These are phyloP conservation scores for Gallinago stenura DNA, from an alignment of 2,797 vertebrate species.

Conservation along the genomic window DNA sequence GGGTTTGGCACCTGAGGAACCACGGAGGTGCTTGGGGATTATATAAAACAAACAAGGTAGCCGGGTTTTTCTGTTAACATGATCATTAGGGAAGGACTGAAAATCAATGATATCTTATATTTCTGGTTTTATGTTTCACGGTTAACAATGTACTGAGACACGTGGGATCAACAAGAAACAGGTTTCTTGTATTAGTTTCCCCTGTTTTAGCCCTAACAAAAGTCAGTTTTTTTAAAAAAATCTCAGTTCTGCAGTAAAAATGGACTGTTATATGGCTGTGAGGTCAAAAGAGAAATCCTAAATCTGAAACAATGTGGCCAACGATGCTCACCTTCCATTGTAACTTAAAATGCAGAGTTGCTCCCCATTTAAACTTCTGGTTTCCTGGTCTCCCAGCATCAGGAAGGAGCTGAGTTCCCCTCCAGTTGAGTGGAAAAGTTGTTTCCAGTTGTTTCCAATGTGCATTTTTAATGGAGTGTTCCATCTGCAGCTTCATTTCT, in stretches of 20 bases:
- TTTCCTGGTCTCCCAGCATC: background rate
- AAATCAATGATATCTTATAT: slow-evolving; percentile 33
- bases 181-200: background rate
- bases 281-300: background rate
- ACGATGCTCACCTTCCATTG: background rate
- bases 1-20: slow-evolving; percentile 38
- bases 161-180: background rate
- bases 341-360: background rate
- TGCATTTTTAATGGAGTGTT: background rate
- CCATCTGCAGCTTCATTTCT: background rate
- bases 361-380: background rate
- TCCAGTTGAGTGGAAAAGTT: background rate
- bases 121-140: background rate
- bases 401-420: background rate
- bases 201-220: background rate
- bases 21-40: background rate
- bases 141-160: background rate
- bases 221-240: background rate
- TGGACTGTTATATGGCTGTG: background rate
- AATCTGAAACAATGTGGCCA: background rate
- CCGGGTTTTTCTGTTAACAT: slow-evolving; percentile 15
- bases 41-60: slow-evolving; percentile 11
- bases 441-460: background rate
- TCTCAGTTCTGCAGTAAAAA: background rate
- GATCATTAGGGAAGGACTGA: slow-evolving; percentile 30